Conservation (phyloP, 2,888 invertebrate species). For the Pyrgus malvae region DNA sequence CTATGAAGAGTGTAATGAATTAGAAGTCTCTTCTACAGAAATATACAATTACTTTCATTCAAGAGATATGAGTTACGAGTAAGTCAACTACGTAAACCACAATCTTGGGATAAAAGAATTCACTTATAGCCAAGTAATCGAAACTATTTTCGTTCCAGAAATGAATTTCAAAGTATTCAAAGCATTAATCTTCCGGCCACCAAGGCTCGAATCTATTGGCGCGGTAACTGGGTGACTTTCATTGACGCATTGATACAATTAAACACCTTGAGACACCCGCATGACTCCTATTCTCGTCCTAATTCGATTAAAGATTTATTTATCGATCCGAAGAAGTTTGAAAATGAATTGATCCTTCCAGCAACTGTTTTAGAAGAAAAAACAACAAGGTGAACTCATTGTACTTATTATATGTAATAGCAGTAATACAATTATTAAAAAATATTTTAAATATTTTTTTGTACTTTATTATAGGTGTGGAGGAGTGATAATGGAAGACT, state of each 20-base stretch:
- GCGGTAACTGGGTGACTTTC: slow-evolving; percentile 89
- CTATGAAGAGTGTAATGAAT: not conserved
- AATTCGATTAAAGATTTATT: not conserved
- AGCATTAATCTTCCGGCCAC: slow-evolving; percentile 42
- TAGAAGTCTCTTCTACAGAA: not conserved
- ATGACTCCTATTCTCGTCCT: not conserved
- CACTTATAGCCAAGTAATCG: too few relatives aligned
- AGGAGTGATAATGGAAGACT: too few relatives aligned
- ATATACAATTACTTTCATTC: not conserved
- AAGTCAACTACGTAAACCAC: not conserved
- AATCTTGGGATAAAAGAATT: not conserved
- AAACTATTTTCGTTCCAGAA: slow-evolving; percentile 37
- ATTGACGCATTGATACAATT: slow-evolving; percentile 92
- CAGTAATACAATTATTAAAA: too few relatives aligned
- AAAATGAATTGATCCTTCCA: not conserved
- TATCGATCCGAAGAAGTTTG: not conserved
- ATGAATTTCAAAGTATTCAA: slow-evolving; percentile 48
- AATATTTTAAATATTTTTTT: too few relatives aligned
- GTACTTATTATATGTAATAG: too few relatives aligned
- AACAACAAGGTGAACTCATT: too few relatives aligned
- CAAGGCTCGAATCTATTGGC: slow-evolving; percentile 79
- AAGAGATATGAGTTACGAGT: not conserved
- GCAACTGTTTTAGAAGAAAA: too few relatives aligned
- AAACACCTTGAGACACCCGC: slow-evolving; percentile 69
- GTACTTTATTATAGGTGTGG: too few relatives aligned